Evolutionary conservation across 2,888 invertebrate species (phyloP).

Genomic region (Gari tellinella): DNA sequence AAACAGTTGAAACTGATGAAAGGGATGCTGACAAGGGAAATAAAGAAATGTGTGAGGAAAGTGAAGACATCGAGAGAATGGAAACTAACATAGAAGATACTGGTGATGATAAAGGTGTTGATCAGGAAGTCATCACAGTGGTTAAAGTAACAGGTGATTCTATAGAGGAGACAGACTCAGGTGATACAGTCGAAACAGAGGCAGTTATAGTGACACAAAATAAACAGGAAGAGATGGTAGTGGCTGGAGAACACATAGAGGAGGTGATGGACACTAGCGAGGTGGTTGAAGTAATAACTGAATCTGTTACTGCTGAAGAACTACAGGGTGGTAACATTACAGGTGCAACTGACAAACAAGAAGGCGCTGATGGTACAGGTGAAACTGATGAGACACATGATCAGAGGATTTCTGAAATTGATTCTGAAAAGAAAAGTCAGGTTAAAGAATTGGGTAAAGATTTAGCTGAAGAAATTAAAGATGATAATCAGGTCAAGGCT

Average conservation of each 20-base stretch:
- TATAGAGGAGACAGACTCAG: not conserved
- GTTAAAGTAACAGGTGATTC: not conserved
- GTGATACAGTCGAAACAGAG: not conserved
- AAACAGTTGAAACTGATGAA: not conserved
- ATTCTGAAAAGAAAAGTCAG: too few relatives aligned
- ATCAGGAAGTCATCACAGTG: not conserved
- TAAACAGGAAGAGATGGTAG: not conserved
- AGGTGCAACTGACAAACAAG: too few relatives aligned
- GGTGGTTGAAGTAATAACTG: too few relatives aligned
- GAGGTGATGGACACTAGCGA: too few relatives aligned
- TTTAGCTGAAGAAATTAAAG: too few relatives aligned
- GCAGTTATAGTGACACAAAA: not conserved
- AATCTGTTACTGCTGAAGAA: too few relatives aligned
- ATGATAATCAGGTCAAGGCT: too few relatives aligned
- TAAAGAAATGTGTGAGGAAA: slow-evolving; percentile 3
- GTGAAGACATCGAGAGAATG: not conserved
- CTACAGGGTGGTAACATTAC: too few relatives aligned
- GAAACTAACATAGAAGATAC: not conserved
- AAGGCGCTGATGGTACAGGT: too few relatives aligned
- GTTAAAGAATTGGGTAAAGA: too few relatives aligned
- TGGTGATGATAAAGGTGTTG: not conserved
- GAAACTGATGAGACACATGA: too few relatives aligned
- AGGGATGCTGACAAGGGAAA: slow-evolving; percentile 12
- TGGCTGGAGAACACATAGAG: not conserved
- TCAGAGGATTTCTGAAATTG: too few relatives aligned